Conservation (phyloP, 2,888 invertebrate genomes). For the Pseudanteris insignis region DNA sequence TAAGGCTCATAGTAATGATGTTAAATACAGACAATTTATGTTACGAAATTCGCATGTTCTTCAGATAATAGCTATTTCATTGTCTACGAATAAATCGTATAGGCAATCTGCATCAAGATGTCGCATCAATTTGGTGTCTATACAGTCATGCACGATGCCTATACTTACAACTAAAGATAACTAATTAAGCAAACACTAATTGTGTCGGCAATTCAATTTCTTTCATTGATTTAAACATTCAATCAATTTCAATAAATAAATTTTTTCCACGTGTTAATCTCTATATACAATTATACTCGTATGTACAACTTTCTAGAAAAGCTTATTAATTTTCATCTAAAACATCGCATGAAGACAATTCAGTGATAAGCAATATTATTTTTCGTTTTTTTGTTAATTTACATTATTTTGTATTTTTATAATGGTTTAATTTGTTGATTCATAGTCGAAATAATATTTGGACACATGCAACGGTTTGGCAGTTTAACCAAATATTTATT, state of each 20-base stretch:
- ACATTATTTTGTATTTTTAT: no score
- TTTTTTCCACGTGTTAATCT: slow-evolving; percentile 20
- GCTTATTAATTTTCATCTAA: slow-evolving; percentile 35
- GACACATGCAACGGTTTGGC: no score
- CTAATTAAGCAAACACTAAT: slow-evolving; percentile 40
- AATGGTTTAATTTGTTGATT: no score
- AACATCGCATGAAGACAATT: slow-evolving; percentile 39
- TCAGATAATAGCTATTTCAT: slow-evolving; percentile 37
- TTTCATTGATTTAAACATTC: slow-evolving; percentile 27
- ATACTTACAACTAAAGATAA: slow-evolving; percentile 40
- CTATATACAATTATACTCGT: slow-evolving; percentile 34
- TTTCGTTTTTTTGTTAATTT: no score
- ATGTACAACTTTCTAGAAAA: slow-evolving; percentile 36
- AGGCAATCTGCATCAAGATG: slow-evolving; percentile 40
- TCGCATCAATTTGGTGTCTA: slow-evolving; percentile 26
- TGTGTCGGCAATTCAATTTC: slow-evolving; percentile 18
- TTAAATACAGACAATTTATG: slow-evolving; percentile 35
- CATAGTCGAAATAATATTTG: no score
- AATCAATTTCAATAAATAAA: slow-evolving; percentile 22
- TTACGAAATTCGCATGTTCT: slow-evolving; percentile 34
- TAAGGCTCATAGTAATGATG: slow-evolving; percentile 35
- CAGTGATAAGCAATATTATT: slow-evolving; percentile 32
- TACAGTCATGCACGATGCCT: slow-evolving; percentile 41
- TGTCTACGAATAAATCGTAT: slow-evolving; percentile 37
- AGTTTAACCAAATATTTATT: no score